Conservation (phyloP, 1,140 invertebrate species). For the Scaptodrosophila lebanonensis region DNA sequence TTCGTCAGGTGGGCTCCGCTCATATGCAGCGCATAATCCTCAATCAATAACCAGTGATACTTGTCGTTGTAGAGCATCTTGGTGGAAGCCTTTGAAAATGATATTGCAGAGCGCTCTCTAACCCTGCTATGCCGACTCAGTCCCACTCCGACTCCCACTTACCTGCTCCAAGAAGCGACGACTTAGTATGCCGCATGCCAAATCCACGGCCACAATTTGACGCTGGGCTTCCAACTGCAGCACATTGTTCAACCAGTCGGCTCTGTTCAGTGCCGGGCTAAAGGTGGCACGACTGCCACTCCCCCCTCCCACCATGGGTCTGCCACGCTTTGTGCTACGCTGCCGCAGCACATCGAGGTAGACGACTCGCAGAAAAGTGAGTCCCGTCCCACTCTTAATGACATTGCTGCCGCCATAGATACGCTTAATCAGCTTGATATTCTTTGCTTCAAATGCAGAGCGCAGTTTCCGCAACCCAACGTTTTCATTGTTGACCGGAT, state of each 20-base stretch:
- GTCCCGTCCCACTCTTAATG: conserved; percentile 11
- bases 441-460: conserved; percentile 49
- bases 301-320: not conserved
- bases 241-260: conserved; percentile 61
- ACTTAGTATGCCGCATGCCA: conserved; percentile 64
- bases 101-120: conserved; percentile 64
- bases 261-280: conserved; percentile 11
- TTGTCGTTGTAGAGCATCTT: conserved; percentile 74
- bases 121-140: conserved; percentile 18
- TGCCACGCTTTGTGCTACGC: not conserved
- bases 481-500: conserved; percentile 23
- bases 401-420: conserved; percentile 29
- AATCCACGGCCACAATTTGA: conserved; percentile 69
- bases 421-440: conserved; percentile 56
- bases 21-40: conserved; percentile 67
- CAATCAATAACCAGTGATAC: conserved; percentile 77
- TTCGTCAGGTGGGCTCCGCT: conserved; percentile 14
- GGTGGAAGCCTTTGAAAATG: conserved; percentile 68
- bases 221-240: conserved; percentile 51
- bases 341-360: conserved; percentile 53
- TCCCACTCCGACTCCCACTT: conserved; percentile 29
- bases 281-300: not conserved
- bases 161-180: conserved; percentile 67
- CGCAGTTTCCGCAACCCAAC: conserved; percentile 24
- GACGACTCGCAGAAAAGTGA: conserved; percentile 66